Percentiles rank a stretch among this genome's conserved stretches.
Evolutionary conservation across 2,797 vertebrate species (phyloP).

Genomic region (Numenius phaeopus): DNA sequence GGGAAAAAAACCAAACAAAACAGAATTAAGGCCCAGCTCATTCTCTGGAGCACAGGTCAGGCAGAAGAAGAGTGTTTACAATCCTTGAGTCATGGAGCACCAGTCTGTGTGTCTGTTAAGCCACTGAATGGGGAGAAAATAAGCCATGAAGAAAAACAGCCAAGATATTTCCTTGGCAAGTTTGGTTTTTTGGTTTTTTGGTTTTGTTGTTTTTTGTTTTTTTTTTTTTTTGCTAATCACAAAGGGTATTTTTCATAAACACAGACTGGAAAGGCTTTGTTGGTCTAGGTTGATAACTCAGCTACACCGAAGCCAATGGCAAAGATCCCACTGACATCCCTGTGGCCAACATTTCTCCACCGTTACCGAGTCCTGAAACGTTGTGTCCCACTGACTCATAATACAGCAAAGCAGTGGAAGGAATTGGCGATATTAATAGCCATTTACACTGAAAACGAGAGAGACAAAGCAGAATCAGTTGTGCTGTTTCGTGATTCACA

Average conservation of each 20-base stretch:
- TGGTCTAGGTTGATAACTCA: background rate
- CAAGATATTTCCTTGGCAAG: background rate
- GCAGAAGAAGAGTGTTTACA: background rate
- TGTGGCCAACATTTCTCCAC: background rate
- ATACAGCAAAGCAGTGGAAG: background rate
- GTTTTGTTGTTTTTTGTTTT: fast-evolving
- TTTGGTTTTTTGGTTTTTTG: background rate
- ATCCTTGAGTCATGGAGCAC: background rate
- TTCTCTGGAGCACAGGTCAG: background rate
- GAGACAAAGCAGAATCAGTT: background rate
- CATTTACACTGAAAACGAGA: background rate
- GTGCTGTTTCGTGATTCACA: background rate
- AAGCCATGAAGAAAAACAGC: background rate
- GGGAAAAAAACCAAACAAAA: fast-evolving
- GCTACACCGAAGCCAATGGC: background rate
- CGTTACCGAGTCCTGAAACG: background rate
- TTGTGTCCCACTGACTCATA: background rate
- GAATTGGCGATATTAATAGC: background rate
- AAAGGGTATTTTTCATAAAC: background rate
- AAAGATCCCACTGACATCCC: background rate
- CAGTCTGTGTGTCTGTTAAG: background rate
- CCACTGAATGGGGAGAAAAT: background rate
- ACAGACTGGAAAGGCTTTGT: background rate
- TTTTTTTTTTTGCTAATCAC: background rate
- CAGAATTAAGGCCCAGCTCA: background rate